A percentile compares a stretch with the other conserved stretches of the same genome.
Conservation (phyloP, 2,113 vertebrate genomes). For the Hydrochoerus hydrochaeris region DNA sequence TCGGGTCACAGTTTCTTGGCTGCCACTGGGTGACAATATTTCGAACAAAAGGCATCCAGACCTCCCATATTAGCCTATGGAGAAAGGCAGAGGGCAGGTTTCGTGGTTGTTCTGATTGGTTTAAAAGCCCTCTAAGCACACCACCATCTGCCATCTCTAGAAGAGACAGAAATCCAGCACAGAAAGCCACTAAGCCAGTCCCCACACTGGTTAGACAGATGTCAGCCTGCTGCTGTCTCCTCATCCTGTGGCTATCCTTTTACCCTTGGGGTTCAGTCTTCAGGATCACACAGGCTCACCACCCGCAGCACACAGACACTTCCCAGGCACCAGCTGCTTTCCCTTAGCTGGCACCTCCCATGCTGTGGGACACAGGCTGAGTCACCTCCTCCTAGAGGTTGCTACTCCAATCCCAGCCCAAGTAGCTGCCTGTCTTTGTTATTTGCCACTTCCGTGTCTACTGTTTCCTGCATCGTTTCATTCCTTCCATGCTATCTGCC, state of each 20-base stretch:
- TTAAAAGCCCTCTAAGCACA: too few relatives aligned
- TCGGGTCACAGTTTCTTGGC: constrained; percentile 93
- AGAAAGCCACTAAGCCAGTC: background rate
- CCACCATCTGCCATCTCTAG: background rate
- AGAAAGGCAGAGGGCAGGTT: background rate
- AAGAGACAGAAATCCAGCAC: fast-evolving
- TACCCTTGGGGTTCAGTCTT: too few relatives aligned
- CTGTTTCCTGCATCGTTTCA: fast-evolving
- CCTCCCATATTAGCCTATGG: constrained; percentile 95
- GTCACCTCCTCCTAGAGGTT: background rate
- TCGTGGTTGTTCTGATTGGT: background rate
- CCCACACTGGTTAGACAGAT: background rate
- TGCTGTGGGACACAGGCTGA: fast-evolving
- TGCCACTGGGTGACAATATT: constrained; percentile 93
- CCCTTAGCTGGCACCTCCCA: background rate
- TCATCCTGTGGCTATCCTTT: background rate
- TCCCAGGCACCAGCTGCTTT: fast-evolving
- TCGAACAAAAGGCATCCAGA: constrained; percentile 95
- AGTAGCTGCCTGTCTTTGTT: fast-evolving
- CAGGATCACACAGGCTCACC: fast-evolving
- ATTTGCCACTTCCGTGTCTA: fast-evolving
- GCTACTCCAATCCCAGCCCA: background rate
- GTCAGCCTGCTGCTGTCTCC: background rate
- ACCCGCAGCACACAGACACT: background rate
- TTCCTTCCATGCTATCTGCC: too few relatives aligned